These are phyloP conservation scores for Notarius quadriscutis DNA, from an alignment of 2,113 vertebrate species.

Conservation along the genomic window DNA sequence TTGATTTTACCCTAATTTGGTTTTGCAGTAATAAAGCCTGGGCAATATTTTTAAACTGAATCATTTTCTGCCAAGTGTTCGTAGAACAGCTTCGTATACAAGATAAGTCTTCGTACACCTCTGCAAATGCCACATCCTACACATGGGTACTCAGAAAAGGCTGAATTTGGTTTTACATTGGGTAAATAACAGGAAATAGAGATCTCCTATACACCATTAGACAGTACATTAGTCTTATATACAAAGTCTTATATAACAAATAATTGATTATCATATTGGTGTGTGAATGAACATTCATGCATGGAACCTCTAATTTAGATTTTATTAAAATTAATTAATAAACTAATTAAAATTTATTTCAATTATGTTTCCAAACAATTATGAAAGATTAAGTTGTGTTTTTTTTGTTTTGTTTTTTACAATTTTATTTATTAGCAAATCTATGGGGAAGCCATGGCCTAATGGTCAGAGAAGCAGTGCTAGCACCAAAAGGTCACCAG, in stretches of 20 bases:
- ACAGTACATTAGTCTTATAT: background rate
- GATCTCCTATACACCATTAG: background rate
- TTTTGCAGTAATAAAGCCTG: constrained; percentile 13
- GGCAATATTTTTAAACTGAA: constrained; percentile 6
- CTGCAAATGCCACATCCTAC: too few species aligned
- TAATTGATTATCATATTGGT: background rate
- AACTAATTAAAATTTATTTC: background rate
- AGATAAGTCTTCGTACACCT: background rate
- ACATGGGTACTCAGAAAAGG: background rate
- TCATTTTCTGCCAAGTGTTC: background rate
- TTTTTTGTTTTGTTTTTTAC: too few species aligned
- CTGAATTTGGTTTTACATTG: background rate
- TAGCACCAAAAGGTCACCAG: too few species aligned
- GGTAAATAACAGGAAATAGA: background rate
- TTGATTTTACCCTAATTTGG: constrained; percentile 23
- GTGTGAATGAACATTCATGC: background rate
- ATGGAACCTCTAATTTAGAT: background rate
- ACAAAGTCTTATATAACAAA: background rate
- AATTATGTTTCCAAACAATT: background rate
- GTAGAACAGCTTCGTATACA: background rate
- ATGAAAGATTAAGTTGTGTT: background rate
- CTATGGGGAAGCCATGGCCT: too few species aligned
- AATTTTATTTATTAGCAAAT: too few species aligned
- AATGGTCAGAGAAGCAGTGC: too few species aligned
- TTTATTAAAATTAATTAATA: too few species aligned